Percentiles rank a stretch among this genome's conserved stretches.
phyloP scores from a whole-genome alignment of 2,113 vertebrate species.

The Etia nguti region DNA sequence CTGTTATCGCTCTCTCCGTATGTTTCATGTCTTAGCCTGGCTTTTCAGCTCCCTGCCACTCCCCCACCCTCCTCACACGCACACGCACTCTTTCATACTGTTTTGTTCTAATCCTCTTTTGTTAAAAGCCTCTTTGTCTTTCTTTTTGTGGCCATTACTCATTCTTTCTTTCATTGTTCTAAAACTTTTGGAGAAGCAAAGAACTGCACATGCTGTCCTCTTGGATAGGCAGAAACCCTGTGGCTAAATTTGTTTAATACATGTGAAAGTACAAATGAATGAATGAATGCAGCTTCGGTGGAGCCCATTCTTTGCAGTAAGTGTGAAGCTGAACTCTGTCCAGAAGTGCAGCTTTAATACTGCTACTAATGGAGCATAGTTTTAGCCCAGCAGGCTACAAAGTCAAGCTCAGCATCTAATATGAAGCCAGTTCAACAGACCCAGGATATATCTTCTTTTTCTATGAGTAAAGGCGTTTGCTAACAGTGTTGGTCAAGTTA shows the following conservation, averaged over 20 bases:
- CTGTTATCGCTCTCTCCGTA: constrained; percentile 36
- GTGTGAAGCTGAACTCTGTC: neutral
- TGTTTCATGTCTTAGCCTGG: constrained; percentile 29
- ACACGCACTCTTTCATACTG: neutral
- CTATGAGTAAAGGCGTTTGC: neutral
- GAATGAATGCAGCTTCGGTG: neutral
- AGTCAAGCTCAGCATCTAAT: neutral
- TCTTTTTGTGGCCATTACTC: constrained; percentile 24
- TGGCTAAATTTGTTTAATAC: neutral
- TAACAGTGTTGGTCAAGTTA: too few relatives aligned
- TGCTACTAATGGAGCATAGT: neutral
- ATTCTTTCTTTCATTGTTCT: neutral
- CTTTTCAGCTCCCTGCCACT: neutral
- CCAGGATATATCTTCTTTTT: neutral
- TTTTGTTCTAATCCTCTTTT: constrained; percentile 50
- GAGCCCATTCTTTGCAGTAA: neutral
- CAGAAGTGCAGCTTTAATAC: neutral
- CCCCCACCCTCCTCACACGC: neutral
- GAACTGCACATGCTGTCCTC: neutral
- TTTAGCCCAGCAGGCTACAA: neutral
- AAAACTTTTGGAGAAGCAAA: neutral
- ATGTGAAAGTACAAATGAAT: neutral
- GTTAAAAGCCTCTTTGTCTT: constrained; percentile 54
- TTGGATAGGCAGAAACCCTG: neutral
- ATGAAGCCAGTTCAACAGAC: neutral